Conservation (phyloP, 2,888 invertebrate genomes). For the Pocota personata region DNA sequence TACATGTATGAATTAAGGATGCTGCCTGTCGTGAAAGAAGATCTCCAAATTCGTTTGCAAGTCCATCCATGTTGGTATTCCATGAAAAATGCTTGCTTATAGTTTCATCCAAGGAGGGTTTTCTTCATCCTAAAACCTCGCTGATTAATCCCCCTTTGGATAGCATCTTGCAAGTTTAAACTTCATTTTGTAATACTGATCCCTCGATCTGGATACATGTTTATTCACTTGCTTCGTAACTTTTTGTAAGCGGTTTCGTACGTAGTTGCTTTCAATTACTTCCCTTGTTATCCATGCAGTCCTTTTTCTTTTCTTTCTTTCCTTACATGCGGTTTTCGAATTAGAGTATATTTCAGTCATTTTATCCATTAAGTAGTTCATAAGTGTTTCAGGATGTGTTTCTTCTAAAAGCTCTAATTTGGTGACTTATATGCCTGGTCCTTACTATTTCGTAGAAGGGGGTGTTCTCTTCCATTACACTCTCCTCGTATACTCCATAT, state of each 20-base stretch:
- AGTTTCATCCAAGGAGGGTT: not conserved
- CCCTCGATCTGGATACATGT: no score
- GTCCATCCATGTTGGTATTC: not conserved
- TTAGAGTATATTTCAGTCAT: not conserved
- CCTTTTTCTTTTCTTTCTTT: not conserved
- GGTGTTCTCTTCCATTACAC: no score
- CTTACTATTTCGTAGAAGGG: no score
- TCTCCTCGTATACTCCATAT: no score
- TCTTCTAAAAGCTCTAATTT: no score
- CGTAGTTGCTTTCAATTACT: not conserved
- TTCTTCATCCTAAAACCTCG: not conserved
- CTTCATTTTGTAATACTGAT: no score
- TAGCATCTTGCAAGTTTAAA: no score
- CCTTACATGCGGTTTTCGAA: not conserved
- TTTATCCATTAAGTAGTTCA: no score
- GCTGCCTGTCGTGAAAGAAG: not conserved
- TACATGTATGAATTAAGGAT: no score
- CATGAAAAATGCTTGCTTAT: no score
- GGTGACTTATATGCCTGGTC: no score
- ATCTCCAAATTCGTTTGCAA: not conserved
- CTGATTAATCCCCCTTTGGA: not conserved
- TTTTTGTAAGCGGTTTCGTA: slow-evolving; percentile 18
- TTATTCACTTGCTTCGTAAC: not conserved
- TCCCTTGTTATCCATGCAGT: not conserved
- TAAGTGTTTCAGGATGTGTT: no score